phyloP scores from a whole-genome alignment of 2,797 vertebrate genomes.

The Coreius guichenoti region DNA sequence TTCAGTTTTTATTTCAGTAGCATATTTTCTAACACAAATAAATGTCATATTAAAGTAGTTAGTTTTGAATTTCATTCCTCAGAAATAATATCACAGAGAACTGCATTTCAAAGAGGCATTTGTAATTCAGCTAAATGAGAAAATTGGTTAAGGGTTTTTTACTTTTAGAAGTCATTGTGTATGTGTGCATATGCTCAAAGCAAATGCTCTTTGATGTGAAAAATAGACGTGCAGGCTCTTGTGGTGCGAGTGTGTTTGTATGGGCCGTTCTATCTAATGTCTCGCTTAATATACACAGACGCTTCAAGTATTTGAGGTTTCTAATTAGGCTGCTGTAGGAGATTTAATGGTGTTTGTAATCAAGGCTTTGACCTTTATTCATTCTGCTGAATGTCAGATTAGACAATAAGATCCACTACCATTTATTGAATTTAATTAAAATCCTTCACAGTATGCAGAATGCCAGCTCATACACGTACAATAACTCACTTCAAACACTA shows the following conservation, averaged over 20 bases:
- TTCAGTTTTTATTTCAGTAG: constrained; percentile 11
- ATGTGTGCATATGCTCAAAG: not conserved
- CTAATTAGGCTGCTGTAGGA: constrained; percentile 16
- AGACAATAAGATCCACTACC: not conserved
- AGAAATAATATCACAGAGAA: constrained; percentile 17
- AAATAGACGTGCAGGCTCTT: constrained; percentile 5
- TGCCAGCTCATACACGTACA: not conserved
- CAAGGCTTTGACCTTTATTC: constrained; percentile 25
- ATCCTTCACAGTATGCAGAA: constrained; percentile 20
- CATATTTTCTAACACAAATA: constrained; percentile 12
- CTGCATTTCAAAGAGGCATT: constrained; percentile 11
- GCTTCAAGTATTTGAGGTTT: not conserved
- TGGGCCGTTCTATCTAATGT: not conserved
- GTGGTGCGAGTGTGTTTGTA: not conserved
- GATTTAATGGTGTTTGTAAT: constrained; percentile 32
- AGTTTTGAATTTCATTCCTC: constrained; percentile 1
- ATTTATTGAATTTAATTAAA: constrained; percentile 30
- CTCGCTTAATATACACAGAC: not conserved
- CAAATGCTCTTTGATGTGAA: constrained; percentile 31
- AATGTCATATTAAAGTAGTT: constrained; percentile 19
- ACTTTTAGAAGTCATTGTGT: constrained; percentile 1
- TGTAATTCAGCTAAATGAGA: constrained; percentile 9
- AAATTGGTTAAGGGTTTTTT: not conserved
- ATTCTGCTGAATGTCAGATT: constrained; percentile 34
- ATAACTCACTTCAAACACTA: not conserved